Evolutionary conservation across 2,113 vertebrate species (phyloP).

Genomic region (Phrynocephalus versicolor): DNA sequence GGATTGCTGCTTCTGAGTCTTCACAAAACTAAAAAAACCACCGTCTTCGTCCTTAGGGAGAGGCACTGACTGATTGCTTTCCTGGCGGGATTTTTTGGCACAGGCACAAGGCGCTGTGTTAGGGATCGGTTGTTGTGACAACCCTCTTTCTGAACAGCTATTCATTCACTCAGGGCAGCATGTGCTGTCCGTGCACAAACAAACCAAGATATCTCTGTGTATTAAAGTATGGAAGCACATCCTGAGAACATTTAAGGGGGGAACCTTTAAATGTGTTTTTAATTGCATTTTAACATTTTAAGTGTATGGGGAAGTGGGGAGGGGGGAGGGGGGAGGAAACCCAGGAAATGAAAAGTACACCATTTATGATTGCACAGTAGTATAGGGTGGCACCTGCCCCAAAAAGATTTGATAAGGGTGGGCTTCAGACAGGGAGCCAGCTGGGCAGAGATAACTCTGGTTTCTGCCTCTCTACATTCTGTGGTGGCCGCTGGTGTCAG

Average conservation of each 20-base stretch:
- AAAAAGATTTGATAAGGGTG: too few species aligned
- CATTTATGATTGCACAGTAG: too few species aligned
- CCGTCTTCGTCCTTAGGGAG: neutral
- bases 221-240: neutral
- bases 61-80: neutral
- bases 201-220: neutral
- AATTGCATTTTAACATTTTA: too few species aligned
- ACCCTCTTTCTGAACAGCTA: neutral
- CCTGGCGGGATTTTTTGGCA: neutral
- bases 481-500: too few species aligned
- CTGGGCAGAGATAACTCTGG: too few species aligned
- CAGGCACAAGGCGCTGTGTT: neutral
- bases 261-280: too few species aligned
- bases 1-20: neutral
- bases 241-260: neutral
- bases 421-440: too few species aligned
- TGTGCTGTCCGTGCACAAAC: neutral
- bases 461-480: too few species aligned
- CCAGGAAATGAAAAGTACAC: too few species aligned
- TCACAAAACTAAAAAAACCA: neutral
- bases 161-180: neutral
- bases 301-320: too few species aligned
- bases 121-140: conserved; percentile 17
- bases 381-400: too few species aligned
- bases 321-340: too few species aligned